phyloP scores from a whole-genome alignment of 2,113 vertebrate species.

The Gnathonemus echidnorhynchus region DNA sequence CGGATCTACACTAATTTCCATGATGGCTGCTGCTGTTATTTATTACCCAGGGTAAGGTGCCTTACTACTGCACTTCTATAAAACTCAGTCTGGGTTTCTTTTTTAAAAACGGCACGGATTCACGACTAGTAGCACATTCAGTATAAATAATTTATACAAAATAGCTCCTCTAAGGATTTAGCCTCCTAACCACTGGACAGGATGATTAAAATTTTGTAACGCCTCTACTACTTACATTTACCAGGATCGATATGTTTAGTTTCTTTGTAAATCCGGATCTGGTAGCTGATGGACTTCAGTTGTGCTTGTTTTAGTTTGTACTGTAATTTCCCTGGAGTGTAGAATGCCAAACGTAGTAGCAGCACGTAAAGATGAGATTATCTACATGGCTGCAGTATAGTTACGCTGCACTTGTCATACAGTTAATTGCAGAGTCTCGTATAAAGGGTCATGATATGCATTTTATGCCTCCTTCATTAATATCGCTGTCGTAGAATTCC shows the following conservation, averaged over 20 bases:
- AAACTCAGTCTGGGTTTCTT: not conserved
- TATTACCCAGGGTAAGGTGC: not conserved
- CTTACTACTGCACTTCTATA: not conserved
- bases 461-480: not conserved
- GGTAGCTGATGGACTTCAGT: not conserved
- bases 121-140: not conserved
- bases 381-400: not conserved
- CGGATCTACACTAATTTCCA: not conserved
- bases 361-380: not conserved
- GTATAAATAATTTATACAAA: not conserved
- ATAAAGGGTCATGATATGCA: not conserved
- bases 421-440: not conserved
- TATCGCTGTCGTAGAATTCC: not conserved
- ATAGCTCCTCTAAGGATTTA: not conserved
- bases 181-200: conserved; percentile 1
- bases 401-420: not conserved
- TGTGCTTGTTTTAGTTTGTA: not conserved
- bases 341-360: not conserved
- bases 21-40: not conserved
- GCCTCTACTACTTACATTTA: not conserved
- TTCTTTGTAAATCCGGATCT: not conserved
- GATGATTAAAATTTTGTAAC: not conserved
- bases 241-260: not conserved
- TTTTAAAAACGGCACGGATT: not conserved
- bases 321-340: not conserved